These are phyloP conservation scores for Montipora sp. DNA, from an alignment of 64 coral and sea anemone species.

Conservation along the genomic window DNA sequence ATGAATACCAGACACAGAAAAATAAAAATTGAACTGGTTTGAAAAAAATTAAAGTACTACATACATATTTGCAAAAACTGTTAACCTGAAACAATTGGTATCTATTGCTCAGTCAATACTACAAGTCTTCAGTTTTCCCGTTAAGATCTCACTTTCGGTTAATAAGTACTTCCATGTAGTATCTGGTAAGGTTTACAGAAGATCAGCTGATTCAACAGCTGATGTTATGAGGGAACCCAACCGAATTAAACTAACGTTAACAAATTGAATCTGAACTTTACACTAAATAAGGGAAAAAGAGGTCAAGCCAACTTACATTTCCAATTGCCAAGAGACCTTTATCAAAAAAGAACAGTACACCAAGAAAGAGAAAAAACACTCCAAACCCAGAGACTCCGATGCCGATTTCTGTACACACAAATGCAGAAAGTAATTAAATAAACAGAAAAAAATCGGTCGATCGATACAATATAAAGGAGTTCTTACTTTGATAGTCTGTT, in stretches of 20 bases:
- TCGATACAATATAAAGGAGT: neutral
- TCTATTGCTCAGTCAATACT: no score
- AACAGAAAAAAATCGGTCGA: neutral
- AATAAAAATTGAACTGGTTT: no score
- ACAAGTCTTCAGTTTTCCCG: no score
- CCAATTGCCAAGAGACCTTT: slow-evolving; percentile 99
- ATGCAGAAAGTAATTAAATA: neutral
- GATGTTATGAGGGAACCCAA: neutral
- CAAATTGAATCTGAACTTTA: neutral
- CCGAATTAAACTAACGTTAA: neutral
- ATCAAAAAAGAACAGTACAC: slow-evolving; percentile 97
- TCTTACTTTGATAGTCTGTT: slow-evolving; percentile 98
- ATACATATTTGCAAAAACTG: no score
- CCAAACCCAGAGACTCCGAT: slow-evolving; percentile 97
- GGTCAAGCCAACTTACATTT: slow-evolving; percentile 87
- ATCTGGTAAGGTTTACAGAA: neutral
- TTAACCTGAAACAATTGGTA: no score
- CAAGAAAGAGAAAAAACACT: slow-evolving; percentile 98
- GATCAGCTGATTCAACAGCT: neutral
- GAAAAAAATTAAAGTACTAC: no score
- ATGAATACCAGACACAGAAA: no score
- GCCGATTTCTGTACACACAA: slow-evolving; percentile 89
- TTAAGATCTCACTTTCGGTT: no score
- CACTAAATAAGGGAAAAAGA: neutral
- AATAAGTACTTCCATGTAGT: no score